Base-by-base conservation (phyloP, 2,888 invertebrate species). In the Cerastis rubricosa region DNA sequence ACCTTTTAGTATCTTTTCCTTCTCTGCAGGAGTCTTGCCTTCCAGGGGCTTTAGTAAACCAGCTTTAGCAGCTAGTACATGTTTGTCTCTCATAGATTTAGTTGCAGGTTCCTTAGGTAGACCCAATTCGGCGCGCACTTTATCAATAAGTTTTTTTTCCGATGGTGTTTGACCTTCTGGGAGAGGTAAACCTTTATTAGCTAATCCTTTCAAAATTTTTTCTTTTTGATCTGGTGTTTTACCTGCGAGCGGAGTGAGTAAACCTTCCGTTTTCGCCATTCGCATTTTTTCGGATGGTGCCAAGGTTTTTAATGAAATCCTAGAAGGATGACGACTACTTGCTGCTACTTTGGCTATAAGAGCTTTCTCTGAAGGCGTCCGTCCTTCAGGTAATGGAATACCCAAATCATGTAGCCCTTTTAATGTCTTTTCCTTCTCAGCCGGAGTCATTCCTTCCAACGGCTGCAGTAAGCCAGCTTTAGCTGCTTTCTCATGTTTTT, bases 341-440 rank as follows among this genome's bases (percentile, higher is more conserved):
- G 40, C 40, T 5, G 40, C 40, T 40, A 40, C 40, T 40, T 72
- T 80, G 1, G 49, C 64, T 35, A 79, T 22, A 8, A 80, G 65
- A 29, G 74, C 43, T 69, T 80, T 79, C 69, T 81, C 91, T 5
- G 91, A 91, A 9, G 88, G 40, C 7, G 91, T 89, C 61, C 86
- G 70, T 14, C 90, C 90, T 80, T 89, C 89, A 0, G 92, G 91
- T 3, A 91, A 71, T 4, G 89, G 87, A 74, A 51, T 89, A 43
- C 14, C 91, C 89, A 72, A 81, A 51, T 61, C 82, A 73, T 8
- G 80, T 85, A 89, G 80, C n/a, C 80, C 83, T 71, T 68, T 81
- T 9, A 92, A 67, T 40, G 80, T 81, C 5, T 74, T 84, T 76
- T 87, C 86, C 70, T 90, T 90, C 59, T 90, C 79, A 65, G 71